Conservation (phyloP, 2,113 vertebrate species). For the Alces alces region DNA sequence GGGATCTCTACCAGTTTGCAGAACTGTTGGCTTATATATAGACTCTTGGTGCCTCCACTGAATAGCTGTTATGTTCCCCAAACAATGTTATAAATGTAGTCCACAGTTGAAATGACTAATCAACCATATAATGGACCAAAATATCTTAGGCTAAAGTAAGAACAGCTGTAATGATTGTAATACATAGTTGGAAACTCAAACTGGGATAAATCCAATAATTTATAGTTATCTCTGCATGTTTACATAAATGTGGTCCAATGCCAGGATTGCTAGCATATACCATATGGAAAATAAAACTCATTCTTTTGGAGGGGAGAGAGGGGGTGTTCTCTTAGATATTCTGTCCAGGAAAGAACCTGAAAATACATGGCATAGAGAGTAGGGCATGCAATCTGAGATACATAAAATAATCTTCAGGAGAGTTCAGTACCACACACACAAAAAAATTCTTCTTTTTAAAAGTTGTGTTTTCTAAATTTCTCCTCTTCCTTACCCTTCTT, state of each 20-base stretch:
- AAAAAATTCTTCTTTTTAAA: background rate
- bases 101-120: constrained; percentile 52
- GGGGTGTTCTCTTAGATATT: constrained; percentile 7
- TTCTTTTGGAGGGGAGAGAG: background rate
- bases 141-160: constrained; percentile 58
- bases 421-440: background rate
- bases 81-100: constrained; percentile 46
- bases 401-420: background rate
- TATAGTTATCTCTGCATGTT: constrained; percentile 63
- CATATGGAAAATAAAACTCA: constrained; percentile 61
- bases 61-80: constrained; percentile 13
- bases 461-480: background rate
- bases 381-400: background rate
- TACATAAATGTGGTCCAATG: constrained; percentile 62
- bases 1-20: background rate
- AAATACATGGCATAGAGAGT: background rate
- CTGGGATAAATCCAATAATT: constrained; percentile 58
- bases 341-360: constrained; percentile 19
- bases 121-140: constrained; percentile 52
- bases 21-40: background rate
- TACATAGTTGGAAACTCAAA: constrained; percentile 51
- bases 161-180: constrained; percentile 64
- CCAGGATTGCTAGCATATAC: constrained; percentile 51
- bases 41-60: background rate
- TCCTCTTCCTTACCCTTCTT: background rate